Evolutionary conservation across 2,113 vertebrate species (phyloP), one percentile per base, ranked within the genome.

Genomic region (Nycticorax nycticorax): DNA sequence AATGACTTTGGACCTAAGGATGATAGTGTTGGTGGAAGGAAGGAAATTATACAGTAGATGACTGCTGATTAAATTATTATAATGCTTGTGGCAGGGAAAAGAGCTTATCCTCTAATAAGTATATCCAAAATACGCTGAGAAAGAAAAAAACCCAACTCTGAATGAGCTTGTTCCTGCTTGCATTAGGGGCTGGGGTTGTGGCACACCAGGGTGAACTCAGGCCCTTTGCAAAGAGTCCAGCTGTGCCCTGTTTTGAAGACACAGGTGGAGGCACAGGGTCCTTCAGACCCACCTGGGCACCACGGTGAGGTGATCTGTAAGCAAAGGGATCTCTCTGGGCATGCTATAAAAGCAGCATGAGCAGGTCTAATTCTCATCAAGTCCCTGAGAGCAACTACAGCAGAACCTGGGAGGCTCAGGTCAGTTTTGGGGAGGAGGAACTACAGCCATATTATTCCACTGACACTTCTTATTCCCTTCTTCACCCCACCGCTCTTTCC

Each of bases 11-110:
- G 80, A 93, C 78, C 24, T 69, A n/a, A 76, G 85, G 57, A 82
- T 45, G 28, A 67, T 41, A 76, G 62, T 85, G 63, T 79, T 85
- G 43, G 52, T 88, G 53, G 69, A 88, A 94, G 69, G 89, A 91
- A 95, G 71, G 81, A 94, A 96, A 88, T 95, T 7, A 73, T 33
- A 87, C 17, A 71, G 52, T 87, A 81, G 66, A 69, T 79, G 71
- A 39, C 66, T 85, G 53, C 71, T 93, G 78, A 82, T 92, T 79
- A 76, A 93, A 89, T 82, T 76, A 75, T 63, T 91, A 32, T 60
- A 45, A 72, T 73, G 48, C 24, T 39, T 68, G 56, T 62, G 53
- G 53, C 63, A 82, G 41, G 27, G 41, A 45, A 75, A 91, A 76
- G 35, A 85, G 9, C 37, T 82, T 69, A 79, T 79, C 55, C 83